These are phyloP conservation scores for Anoplophora glabripennis DNA, from an alignment of 1,140 invertebrate species.

Conservation along the genomic window DNA sequence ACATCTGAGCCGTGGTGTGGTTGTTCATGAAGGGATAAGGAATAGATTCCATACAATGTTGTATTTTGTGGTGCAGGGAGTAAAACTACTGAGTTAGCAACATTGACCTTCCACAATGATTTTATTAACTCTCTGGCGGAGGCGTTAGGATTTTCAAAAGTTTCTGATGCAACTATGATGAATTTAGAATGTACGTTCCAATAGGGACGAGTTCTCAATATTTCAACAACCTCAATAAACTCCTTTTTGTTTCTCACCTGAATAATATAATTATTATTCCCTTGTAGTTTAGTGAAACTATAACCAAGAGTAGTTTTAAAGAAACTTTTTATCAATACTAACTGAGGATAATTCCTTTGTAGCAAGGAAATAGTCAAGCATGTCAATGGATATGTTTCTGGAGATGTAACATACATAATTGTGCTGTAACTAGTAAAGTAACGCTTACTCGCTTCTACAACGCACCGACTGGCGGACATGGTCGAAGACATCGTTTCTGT, in stretches of 20 bases:
- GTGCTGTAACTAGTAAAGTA: neutral
- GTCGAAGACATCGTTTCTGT: too few species aligned
- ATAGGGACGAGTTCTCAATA: neutral
- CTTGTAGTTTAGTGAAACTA: neutral
- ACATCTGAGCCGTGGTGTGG: slow-evolving; percentile 22
- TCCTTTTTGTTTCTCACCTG: slow-evolving; percentile 13
- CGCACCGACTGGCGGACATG: neutral
- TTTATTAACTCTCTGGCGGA: slow-evolving; percentile 21
- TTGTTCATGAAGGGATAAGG: slow-evolving; percentile 32
- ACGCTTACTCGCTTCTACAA: neutral
- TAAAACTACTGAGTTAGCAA: slow-evolving; percentile 28
- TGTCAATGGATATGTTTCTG: neutral
- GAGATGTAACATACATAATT: neutral
- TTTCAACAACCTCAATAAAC: slow-evolving; percentile 10
- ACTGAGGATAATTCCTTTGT: neutral
- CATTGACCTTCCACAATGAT: slow-evolving; percentile 16
- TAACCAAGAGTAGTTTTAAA: neutral
- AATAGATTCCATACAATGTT: slow-evolving; percentile 26
- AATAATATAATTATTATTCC: slow-evolving; percentile 1
- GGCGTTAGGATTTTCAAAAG: slow-evolving; percentile 7
- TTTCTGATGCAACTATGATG: slow-evolving; percentile 25
- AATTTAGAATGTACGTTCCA: slow-evolving; percentile 39
- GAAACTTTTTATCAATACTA: neutral
- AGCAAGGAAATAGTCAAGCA: neutral
- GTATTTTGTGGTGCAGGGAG: slow-evolving; percentile 11